phyloP scores from a whole-genome alignment of 1,140 invertebrate genomes.

The Alviniconcha marisindica region DNA sequence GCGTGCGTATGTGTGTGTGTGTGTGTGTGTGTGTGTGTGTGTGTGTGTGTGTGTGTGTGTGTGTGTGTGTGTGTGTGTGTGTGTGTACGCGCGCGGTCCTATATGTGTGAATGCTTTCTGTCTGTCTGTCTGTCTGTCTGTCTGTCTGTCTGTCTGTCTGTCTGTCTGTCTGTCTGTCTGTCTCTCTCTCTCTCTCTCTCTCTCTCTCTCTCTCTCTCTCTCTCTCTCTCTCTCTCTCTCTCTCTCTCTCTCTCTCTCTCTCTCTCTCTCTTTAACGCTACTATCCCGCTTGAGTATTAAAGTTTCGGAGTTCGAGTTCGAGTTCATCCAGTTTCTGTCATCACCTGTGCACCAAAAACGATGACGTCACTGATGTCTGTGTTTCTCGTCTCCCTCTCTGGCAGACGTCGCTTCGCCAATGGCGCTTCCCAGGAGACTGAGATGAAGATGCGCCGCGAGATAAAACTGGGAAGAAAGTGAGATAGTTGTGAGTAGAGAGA shows the following conservation, averaged over 20 bases:
- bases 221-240: neutral
- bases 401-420: neutral
- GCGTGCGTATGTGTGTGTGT: too few relatives aligned
- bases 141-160: too few relatives aligned
- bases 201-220: neutral
- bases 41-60: too few relatives aligned
- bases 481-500: neutral
- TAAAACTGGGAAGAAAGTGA: neutral
- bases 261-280: slow-evolving; percentile 18
- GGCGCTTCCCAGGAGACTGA: neutral
- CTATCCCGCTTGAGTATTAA: too few relatives aligned
- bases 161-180: too few relatives aligned
- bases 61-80: too few relatives aligned
- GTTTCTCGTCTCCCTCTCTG: neutral
- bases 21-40: too few relatives aligned
- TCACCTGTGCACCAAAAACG: slow-evolving; percentile 6
- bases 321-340: neutral
- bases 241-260: slow-evolving; percentile 22
- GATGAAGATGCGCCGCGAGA: neutral
- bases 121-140: too few relatives aligned
- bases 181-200: too few relatives aligned
- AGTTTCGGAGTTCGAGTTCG: too few relatives aligned
- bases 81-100: too few relatives aligned
- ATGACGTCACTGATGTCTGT: slow-evolving; percentile 19
- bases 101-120: too few relatives aligned